Evolutionary conservation across 2,797 vertebrate species (phyloP), one percentile per base, ranked within the genome.

Genomic region (Cossypha dichroa): DNA sequence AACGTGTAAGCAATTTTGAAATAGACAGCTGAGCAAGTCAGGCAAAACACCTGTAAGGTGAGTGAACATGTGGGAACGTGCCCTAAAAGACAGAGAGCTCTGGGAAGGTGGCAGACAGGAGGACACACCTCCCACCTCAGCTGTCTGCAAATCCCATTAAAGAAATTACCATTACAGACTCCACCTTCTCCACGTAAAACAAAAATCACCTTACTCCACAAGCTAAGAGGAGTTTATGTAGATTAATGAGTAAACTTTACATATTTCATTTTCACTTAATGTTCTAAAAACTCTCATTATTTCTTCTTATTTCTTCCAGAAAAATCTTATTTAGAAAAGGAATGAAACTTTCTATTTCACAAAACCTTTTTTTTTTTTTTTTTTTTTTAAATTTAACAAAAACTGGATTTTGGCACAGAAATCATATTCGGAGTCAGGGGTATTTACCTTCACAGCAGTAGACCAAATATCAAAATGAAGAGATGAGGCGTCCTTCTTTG

Each of bases 141-240:
- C 85, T 69, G 54, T 45, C 94, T 77, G 84, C 95, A 94, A 97
- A 96, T 97, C 81, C 89, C 76, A 91, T 82, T 92, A 77, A 66
- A 87, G 85, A 82, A 87, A 97, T 89, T 91, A 82, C 52, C 73
- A 12, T 94, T 62, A 49, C 13, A 93, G 92, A 59, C 87, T 90
- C 91, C 94, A 72, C 95, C 94, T 93, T 89, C 89, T 49, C 78
- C 58, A 62, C 1, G 3, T 66, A 74, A 79, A 76, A 56, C 18
- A 59, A 79, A 79, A 81, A 54, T 64, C 56, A 63, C 68, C 51
- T 54, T 19, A 45, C 51, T 93, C 62, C 41, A 84, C 34, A 46
- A 36, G 25, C 4, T 87, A 76, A 76, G 38, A 73, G 68, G 14
- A n/a, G 19, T 70, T 85, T 63, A 8, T 46, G n/a, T 56, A 87